Base-by-base conservation (phyloP, 1,140 invertebrate species). In the Aphis gossypii region DNA sequence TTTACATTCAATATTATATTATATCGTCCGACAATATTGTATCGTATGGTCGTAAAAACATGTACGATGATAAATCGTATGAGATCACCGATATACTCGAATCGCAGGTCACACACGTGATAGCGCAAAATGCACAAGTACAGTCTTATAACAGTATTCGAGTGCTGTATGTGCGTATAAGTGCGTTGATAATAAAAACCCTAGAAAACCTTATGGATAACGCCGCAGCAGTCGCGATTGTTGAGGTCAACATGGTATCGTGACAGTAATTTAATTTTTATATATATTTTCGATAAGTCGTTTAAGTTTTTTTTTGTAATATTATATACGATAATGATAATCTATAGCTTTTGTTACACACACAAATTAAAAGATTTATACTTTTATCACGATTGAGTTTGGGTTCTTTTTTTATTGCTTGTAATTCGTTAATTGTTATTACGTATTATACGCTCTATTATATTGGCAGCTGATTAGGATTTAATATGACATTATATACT, bases 161-260 rank as follows among this genome's bases (percentile, higher is more conserved):
- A 38, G 0, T 82, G 3, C 2, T 41, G 38, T 41, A 41, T 41
- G 76, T 60, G 25, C 14, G 68, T 18, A 4, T n/a, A 14, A 14
- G 23, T 30, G 9, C 1, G 48, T 35, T 89, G 87, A 89, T 89
- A 38, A 88, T 35, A 89, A 89, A 35, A 54, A 89, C n/a, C 48
- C 87, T 11, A 35, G n/a, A 54, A 38, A 89, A 20, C 35, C 35
- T 23, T 23, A 38, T 7, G 14, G 86, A 87, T 44, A 20, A 9
- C 9, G 18, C 23, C 38, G 20, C 1, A 1, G 38, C 11, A 20
- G 18, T 9, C 6, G 30, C n/a, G 25, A 76, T 76, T 88, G 18
- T n/a, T 21, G 2, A 54, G 87, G 87, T 89, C 87, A 38, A 89
- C 30, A 89, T 89, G 48, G 46, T 51, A 88, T 51, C 86, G 46